Conservation (phyloP, 2,797 vertebrate species). For the Typhlichthys subterraneus region DNA sequence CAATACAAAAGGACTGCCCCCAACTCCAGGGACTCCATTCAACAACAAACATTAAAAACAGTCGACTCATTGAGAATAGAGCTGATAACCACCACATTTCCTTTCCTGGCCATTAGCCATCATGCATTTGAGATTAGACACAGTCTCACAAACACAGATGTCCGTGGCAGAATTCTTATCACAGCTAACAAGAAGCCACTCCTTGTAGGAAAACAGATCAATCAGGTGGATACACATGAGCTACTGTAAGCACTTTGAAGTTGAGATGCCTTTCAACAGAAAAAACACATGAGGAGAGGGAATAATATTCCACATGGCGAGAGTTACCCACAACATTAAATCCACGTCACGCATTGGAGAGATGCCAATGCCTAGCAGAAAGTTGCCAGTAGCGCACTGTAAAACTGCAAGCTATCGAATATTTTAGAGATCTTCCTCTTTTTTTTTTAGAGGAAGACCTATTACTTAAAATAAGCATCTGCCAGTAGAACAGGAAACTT, state of each 20-base stretch:
- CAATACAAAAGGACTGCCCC: too few relatives aligned
- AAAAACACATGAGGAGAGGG: conserved; percentile 33
- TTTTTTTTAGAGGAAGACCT: too few relatives aligned
- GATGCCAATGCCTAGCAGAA: conserved; percentile 11
- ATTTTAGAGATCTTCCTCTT: too few relatives aligned
- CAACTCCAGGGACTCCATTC: too few relatives aligned
- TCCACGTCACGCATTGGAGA: background rate
- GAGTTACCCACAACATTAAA: conserved; percentile 23
- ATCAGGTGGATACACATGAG: conserved; percentile 59
- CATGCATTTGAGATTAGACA: background rate
- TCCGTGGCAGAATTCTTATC: conserved; percentile 45
- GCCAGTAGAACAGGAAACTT: too few relatives aligned
- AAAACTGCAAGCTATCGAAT: too few relatives aligned
- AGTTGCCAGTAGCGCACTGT: background rate
- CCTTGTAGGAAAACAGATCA: conserved; percentile 65
- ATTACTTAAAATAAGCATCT: too few relatives aligned
- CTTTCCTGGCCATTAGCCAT: too few relatives aligned
- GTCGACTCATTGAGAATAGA: too few relatives aligned
- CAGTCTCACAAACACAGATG: conserved; percentile 43
- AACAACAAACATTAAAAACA: too few relatives aligned
- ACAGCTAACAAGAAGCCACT: conserved; percentile 46
- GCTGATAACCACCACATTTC: too few relatives aligned
- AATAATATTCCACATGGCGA: conserved; percentile 37
- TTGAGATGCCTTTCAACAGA: conserved; percentile 11
- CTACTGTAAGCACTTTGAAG: conserved; percentile 56